Base-by-base conservation (phyloP, 2,888 invertebrate species). In the Archips xylosteana region DNA sequence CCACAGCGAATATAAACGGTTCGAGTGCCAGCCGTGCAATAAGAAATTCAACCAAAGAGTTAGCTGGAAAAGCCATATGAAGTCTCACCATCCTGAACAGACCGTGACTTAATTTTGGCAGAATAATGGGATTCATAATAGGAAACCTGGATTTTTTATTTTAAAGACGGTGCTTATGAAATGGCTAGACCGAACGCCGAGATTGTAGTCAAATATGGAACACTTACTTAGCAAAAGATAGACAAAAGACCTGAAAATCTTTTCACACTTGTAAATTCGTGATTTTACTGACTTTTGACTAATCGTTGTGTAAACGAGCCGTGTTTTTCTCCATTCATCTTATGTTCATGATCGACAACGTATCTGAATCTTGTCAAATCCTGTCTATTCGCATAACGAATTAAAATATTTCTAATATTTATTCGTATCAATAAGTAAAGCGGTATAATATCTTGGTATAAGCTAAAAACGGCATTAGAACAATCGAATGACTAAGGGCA, bases 1-100 rank as follows among this genome's bases (percentile, higher is more conserved):
- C 9, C 92, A 92, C 71, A 91, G 87, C 64, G 90, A 89, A 2
- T 80, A 85, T 0, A 92, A 92, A 68, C 79, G 85, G 57, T 89
- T 88, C 62, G 85, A 85, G 60, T 92, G 92, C 69, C 83, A 80
- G 1, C 71, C 84, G 2, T 92, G 92, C 76, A 83, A 85, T 70
- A 90, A 88, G 45, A 79, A 83, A 60, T 89, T 89, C n/a, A 87
- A 87, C 76, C 88, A 88, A 75, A 85, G 82, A 78, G 86, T 86
- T 3, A 85, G 86, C 75, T 88, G 83, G 83, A 90, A 84, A 67
- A 86, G 86, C 0, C 92, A 92, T 70, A 90, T 91, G 90, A 91
- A 89, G 72, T 84, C 88, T 0, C 85, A 90, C 62, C 92, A 92
- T 77, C 87, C 90, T 0, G 88, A 88, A 70, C 69, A 64, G 42